Evolutionary conservation across 1,140 invertebrate genomes (phyloP), one percentile per base, ranked within the genome.

Genomic region (Dryas iulia): DNA sequence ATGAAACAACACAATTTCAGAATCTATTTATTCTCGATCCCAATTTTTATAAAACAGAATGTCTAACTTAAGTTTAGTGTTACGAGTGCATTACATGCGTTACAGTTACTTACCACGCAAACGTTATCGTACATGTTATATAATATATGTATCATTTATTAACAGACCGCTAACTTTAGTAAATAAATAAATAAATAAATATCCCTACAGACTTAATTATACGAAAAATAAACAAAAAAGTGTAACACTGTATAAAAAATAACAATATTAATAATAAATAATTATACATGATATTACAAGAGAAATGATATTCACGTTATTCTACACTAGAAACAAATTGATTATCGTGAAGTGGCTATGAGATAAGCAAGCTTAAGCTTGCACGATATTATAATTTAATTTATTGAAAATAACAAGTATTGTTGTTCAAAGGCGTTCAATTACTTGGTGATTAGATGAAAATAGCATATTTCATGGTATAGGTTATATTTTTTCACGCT

Each of bases 31-130:
- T 83, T 89, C 72, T 66, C 53, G 70, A 78, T 79, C 82, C 74
- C 75, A 78, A 77, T 79, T 89, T 86, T 84, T 76, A 78, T 77
- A 83, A 85, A 89, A 87, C 83, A 87, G 75, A 87, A 87, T 80
- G 76, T 69, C 82, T 83, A 84, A 83, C 77, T 83, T 85, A 87
- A 31, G 69, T 73, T 69, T 78, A 76, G 69, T 77, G 73, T 86
- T 84, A 86, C 74, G 74, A 83, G 79, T 83, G 86, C 84, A 84
- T 86, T 82, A 82, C 80, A 86, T 88, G 83, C 82, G 63, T 79
- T 72, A 74, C 72, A n/a, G n/a, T n/a, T n/a, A n/a, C n/a, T n/a
- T n/a, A n/a, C n/a, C 68, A 82, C 72, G 73, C 86, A 83, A 84
- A 74, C 73, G 72, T 77, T 72, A 78, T 47, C 21, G 21, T 47